phyloP scores from a whole-genome alignment of 2,797 vertebrate genomes.

The Lemur catta region DNA sequence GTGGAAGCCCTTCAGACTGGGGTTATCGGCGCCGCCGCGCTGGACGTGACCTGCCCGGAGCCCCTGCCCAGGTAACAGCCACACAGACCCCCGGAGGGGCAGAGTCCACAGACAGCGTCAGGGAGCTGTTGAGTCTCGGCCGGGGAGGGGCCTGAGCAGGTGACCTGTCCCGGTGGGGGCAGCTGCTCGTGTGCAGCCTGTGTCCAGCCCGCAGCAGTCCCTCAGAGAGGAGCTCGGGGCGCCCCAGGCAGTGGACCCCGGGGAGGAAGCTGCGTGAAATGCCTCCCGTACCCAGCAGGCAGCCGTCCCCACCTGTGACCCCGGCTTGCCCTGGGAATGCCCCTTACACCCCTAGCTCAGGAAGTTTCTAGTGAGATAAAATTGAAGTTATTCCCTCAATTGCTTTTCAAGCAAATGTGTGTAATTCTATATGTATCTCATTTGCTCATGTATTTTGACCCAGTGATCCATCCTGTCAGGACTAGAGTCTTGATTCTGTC shows the following conservation, averaged over 20 bases:
- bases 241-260: too few relatives aligned
- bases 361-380: background rate
- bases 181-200: background rate
- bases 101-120: background rate
- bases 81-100: background rate
- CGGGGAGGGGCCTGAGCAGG: background rate
- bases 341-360: background rate
- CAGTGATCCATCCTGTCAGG: too few relatives aligned
- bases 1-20: slow-evolving; percentile 84
- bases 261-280: too few relatives aligned
- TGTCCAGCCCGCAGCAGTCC: background rate
- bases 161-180: background rate
- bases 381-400: background rate
- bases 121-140: background rate
- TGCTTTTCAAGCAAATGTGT: background rate
- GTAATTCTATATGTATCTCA: background rate
- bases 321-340: background rate
- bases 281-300: too few relatives aligned
- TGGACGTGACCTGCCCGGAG: slow-evolving; percentile 89
- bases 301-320: background rate
- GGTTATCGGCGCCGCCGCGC: slow-evolving; percentile 84
- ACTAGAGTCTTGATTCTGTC: too few relatives aligned
- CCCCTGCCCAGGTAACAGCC: slow-evolving; percentile 84
- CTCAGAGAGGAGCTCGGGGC: too few relatives aligned
- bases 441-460: background rate